Conservation (phyloP, 2,113 vertebrate genomes). For the Picathartes gymnocephalus region DNA sequence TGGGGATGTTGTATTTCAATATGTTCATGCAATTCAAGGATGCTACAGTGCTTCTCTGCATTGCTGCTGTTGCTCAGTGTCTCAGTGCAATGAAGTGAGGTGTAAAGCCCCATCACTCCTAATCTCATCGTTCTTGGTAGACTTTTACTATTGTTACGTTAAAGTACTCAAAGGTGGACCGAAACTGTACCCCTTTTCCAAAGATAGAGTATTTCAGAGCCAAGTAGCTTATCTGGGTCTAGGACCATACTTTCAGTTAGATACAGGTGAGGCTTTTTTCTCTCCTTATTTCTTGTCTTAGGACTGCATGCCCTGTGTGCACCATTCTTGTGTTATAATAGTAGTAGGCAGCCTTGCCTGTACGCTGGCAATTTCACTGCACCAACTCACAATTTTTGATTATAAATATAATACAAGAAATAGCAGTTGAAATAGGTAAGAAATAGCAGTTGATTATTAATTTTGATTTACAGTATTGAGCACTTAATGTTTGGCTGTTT, state of each 20-base stretch:
- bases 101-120: neutral
- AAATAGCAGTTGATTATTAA: neutral
- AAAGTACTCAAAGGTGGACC: neutral
- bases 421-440: neutral
- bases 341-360: neutral
- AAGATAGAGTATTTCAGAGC: neutral
- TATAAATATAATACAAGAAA: neutral
- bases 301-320: accelerated
- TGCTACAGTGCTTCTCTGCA: accelerated
- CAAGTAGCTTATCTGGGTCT: neutral
- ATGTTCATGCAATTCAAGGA: neutral
- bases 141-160: neutral
- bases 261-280: neutral
- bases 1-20: neutral
- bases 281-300: neutral
- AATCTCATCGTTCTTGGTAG: neutral
- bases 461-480: neutral
- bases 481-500: neutral
- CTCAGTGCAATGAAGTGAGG: neutral
- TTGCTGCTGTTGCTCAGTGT: neutral
- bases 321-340: neutral
- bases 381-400: neutral
- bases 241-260: neutral
- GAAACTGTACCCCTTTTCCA: neutral
- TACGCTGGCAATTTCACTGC: neutral